A percentile compares a stretch with the other conserved stretches of the same genome.
phyloP scores from a whole-genome alignment of 2,888 invertebrate genomes.

The Melinopterus prodromus region DNA sequence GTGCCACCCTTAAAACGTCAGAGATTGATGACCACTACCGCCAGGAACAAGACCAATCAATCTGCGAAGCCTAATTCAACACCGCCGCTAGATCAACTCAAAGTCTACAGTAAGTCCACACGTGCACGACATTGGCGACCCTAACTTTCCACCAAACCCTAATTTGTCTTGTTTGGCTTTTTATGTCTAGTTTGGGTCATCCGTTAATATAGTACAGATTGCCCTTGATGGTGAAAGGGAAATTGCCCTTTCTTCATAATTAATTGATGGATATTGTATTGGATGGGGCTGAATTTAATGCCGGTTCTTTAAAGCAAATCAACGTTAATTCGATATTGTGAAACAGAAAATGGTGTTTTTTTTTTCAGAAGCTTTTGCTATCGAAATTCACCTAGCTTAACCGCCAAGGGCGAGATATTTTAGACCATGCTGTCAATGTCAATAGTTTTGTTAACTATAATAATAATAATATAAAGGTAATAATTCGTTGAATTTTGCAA shows the following conservation, averaged over 20 bases:
- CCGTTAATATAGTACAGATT: constrained; percentile 26
- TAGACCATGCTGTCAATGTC: no score
- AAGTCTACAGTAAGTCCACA: constrained; percentile 70
- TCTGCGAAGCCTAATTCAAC: constrained; percentile 58
- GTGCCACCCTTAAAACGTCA: constrained; percentile 70
- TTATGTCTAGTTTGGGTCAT: constrained; percentile 14
- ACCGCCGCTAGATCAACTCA: constrained; percentile 66
- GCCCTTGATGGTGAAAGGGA: background rate
- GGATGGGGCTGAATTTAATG: background rate
- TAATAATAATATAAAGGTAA: no score
- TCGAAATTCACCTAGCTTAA: no score
- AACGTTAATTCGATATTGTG: no score
- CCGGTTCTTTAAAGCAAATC: no score
- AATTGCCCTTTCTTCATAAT: background rate
- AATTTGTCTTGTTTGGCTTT: background rate
- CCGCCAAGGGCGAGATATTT: no score
- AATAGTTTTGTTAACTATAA: no score
- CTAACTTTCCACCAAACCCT: background rate
- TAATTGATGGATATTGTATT: background rate
- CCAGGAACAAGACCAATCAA: constrained; percentile 59
- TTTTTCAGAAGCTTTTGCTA: no score
- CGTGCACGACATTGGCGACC: constrained; percentile 5
- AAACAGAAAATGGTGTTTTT: no score
- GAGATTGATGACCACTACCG: constrained; percentile 65
- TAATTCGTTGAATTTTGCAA: no score